Evolutionary conservation across 2,113 vertebrate species (phyloP), one percentile per base, ranked within the genome.

Genomic region (Pavo muticus): DNA sequence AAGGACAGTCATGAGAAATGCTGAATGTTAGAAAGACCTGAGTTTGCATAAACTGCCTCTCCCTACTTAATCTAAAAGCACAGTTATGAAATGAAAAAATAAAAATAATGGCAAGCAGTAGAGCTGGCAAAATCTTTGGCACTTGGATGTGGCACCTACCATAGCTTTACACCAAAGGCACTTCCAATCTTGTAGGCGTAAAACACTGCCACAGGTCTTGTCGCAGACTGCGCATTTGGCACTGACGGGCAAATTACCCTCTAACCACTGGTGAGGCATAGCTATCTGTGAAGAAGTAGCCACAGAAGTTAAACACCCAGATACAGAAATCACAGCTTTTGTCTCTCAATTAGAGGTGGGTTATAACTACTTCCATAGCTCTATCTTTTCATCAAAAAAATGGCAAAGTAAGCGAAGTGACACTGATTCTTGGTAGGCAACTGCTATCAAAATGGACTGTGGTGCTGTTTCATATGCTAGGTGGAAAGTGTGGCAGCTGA

Each of bases 81-180:
- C 1, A 1, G 32, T 13, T 65, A 82, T 6, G 12, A 63, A 83
- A 92, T 9, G 32, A 70, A 32, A 70, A 21, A 76, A 50, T 15
- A n/a, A 70, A 87, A 90, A 30, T 8, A 81, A 60, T 14, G 45
- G n/a, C 4, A 4, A 86, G 61, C 52, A 85, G 68, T 35, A 67
- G 64, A 70, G 29, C 82, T 63, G 47, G 23, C 57, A 74, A 67
- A 83, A 37, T 14, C 18, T 0, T 4, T 37, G 32, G 20, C 0
- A 4, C 37, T 68, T 69, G 74, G 67, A 79, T 0, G 1, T 16
- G 37, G 81, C 68, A 76, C 97, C 97, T 94, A 99, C 99, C 99
- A 99, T 99, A 17, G 99, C 98, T 98, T 99, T 99, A 97, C 99
- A 99, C 99, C 99, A 99, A 91, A 99, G 99, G 97, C 99, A 99